phyloP scores from a whole-genome alignment of 2,113 vertebrate genomes.

The Dryoscopus gambensis region DNA sequence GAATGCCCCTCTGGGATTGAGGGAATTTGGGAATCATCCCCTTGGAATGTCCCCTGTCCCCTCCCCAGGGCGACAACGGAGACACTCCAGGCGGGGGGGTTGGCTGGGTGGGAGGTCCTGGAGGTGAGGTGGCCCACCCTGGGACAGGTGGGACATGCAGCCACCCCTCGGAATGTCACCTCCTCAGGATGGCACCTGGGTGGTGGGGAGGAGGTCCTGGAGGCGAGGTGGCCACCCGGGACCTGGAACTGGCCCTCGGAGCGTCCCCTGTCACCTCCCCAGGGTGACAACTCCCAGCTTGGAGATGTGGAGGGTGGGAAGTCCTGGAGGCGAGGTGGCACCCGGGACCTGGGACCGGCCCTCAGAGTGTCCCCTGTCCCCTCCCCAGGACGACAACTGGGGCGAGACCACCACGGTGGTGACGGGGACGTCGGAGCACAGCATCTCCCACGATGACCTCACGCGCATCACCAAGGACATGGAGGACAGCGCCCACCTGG shows the following conservation, averaged over 20 bases:
- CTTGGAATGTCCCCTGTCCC: background rate
- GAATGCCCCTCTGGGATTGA: too few species aligned
- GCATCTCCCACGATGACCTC: conserved; percentile 92
- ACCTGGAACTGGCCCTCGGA: fast-evolving
- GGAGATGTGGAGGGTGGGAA: background rate
- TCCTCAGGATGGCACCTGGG: conserved; percentile 66
- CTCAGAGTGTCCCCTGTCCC: fast-evolving
- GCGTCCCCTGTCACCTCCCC: background rate
- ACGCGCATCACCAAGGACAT: conserved; percentile 89
- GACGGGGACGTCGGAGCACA: conserved; percentile 91
- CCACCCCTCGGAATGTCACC: background rate
- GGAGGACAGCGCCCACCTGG: conserved; percentile 87
- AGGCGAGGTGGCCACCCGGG: too few species aligned
- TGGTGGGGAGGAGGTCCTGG: background rate
- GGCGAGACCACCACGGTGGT: conserved; percentile 92
- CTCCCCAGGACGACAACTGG: conserved; percentile 89
- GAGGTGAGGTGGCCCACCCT: too few species aligned
- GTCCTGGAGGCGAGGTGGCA: background rate
- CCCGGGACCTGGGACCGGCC: background rate
- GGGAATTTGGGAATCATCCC: too few species aligned
- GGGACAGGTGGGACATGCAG: too few species aligned
- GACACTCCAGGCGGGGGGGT: too few species aligned
- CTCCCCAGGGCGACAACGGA: background rate
- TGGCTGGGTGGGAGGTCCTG: too few species aligned
- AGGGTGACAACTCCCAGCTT: conserved; percentile 85